Conservation (phyloP, 2,888 invertebrate species). For the Xestia xanthographa region DNA sequence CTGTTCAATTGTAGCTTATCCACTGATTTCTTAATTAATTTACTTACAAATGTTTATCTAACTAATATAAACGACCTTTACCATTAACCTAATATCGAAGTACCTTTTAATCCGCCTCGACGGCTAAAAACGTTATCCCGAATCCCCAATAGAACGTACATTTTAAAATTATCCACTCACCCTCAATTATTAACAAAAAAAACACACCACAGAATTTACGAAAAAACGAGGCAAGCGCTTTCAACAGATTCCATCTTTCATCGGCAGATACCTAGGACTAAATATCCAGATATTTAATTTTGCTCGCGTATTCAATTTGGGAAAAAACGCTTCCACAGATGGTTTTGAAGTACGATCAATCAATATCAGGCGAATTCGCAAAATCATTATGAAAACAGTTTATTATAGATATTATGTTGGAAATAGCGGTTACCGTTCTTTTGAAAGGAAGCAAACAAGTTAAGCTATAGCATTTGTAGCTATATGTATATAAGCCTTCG, state of each 20-base stretch:
- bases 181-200: slow-evolving; percentile 22
- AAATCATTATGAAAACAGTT: slow-evolving; percentile 68
- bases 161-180: slow-evolving; percentile 45
- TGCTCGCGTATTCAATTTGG: slow-evolving; percentile 54
- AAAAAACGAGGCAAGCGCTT: slow-evolving; percentile 29
- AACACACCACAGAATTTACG: slow-evolving; percentile 12
- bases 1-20: neutral
- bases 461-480: neutral
- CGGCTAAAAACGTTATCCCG: neutral
- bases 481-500: neutral
- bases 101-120: slow-evolving; percentile 10
- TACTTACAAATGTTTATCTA: neutral
- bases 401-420: slow-evolving; percentile 49
- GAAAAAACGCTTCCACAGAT: slow-evolving; percentile 65
- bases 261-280: slow-evolving; percentile 53
- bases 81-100: neutral
- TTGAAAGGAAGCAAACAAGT: slow-evolving; percentile 37
- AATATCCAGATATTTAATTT: slow-evolving; percentile 65
- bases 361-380: slow-evolving; percentile 64
- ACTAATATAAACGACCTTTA: neutral
- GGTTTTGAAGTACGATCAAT: slow-evolving; percentile 70
- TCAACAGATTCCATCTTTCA: slow-evolving; percentile 50
- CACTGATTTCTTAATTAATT: neutral
- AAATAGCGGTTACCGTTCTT: slow-evolving; percentile 34
- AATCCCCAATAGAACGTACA: slow-evolving; percentile 2